Evolutionary conservation across 2,888 invertebrate genomes (phyloP), one percentile per base, ranked within the genome.

Genomic region (Anarsia innoxiella): DNA sequence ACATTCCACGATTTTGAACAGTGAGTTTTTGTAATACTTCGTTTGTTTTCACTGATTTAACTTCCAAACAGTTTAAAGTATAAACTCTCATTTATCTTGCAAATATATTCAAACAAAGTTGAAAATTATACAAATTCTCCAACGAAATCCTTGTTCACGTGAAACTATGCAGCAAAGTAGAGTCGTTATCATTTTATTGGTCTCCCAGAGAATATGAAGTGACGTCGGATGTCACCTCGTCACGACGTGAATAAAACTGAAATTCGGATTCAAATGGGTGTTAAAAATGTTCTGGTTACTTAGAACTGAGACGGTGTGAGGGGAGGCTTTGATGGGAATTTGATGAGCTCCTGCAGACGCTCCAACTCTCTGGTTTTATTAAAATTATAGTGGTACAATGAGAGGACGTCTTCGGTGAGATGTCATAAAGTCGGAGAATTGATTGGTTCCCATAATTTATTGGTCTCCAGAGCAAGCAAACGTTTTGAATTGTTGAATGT

Each of bases 231-330:
- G 52, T 45, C 50, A 54, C 65, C 59, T 59, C 59, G 50, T 59
- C 58, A 56, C 48, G 53, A 56, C 53, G 57, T 51, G 60, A 64
- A 58, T 59, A 63, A 67, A 25, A 66, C 61, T 66, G 62, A 68
- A 71, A 71, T 72, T 72, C 67, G 66, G 61, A 69, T 70, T 67
- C 62, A 69, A 76, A 75, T 70, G 61, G 66, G 60, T 73, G 68
- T 74, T 72, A 70, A 72, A 73, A 74, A 70, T 67, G 62, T 57
- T 68, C 49, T 52, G 56, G 57, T 58, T 30, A 31, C 23, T 31
- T 34, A 56, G 50, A 56, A 62, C 53, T 44, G 62, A 66, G 61
- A 16, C 12, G 28, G 35, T 19, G 65, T 61, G 68, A 61, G 54
- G 51, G 58, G 53, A 55, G 49, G 59, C 54, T 66, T 66, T 74